Conservation (phyloP, 2,888 invertebrate species). For the Diachrysia chrysitis region DNA sequence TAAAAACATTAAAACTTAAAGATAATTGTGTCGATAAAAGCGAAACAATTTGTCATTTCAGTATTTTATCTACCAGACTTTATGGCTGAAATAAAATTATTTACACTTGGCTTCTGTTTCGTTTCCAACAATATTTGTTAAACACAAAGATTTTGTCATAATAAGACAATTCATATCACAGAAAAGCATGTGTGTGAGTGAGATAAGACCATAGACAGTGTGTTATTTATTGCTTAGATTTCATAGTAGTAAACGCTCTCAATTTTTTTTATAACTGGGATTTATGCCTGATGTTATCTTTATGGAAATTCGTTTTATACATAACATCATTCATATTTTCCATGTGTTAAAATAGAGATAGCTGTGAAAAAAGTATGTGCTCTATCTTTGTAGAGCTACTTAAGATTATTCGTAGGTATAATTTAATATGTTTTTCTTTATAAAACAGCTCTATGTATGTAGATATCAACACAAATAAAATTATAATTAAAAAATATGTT, state of each 20-base stretch:
- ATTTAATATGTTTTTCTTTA: no score
- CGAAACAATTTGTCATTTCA: constrained; percentile 9
- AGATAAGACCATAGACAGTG: constrained; percentile 55
- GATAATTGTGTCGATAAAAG: constrained; percentile 3
- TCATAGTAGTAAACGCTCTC: constrained; percentile 35
- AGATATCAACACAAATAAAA: no score
- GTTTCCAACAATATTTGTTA: constrained; percentile 51
- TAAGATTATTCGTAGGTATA: no score
- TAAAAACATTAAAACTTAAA: background rate
- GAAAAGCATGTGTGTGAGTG: constrained; percentile 35
- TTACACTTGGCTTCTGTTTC: constrained; percentile 64
- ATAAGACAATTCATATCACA: constrained; percentile 26
- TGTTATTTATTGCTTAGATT: constrained; percentile 54
- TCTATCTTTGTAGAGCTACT: background rate
- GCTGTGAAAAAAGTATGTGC: background rate
- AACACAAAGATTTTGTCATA: constrained; percentile 52
- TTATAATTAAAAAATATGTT: no score
- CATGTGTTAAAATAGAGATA: background rate
- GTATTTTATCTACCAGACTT: constrained; percentile 31
- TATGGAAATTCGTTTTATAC: constrained; percentile 11
- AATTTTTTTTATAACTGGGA: constrained; percentile 39
- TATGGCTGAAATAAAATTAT: constrained; percentile 54
- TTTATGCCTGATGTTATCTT: constrained; percentile 13
- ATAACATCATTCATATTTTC: constrained; percentile 26
- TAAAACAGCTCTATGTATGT: no score